Evolutionary conservation across 2,888 invertebrate genomes (phyloP).

Genomic region (Actias luna): DNA sequence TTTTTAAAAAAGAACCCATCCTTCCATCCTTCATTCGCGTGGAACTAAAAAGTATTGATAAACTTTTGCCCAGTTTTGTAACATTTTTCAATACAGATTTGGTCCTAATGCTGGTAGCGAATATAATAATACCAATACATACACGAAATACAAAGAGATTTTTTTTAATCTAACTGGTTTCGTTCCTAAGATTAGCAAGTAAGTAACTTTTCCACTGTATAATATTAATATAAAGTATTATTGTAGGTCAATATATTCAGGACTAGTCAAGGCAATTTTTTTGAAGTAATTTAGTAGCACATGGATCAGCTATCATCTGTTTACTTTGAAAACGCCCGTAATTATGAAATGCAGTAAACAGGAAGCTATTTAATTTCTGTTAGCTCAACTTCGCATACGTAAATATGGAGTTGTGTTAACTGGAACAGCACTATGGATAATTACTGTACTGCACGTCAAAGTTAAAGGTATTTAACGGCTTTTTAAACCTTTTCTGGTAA

Average conservation of each 20-base stretch:
- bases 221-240: neutral
- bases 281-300: neutral
- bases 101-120: no score
- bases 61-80: no score
- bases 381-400: conserved; percentile 11
- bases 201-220: no score
- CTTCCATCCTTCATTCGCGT: no score
- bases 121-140: no score
- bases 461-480: neutral
- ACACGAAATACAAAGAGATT: no score
- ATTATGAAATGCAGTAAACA: conserved; percentile 15
- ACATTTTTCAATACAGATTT: no score
- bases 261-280: neutral
- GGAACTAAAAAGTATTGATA: no score
- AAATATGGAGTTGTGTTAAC: conserved; percentile 4
- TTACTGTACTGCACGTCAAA: neutral
- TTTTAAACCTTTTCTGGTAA: neutral
- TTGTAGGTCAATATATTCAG: neutral
- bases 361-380: conserved; percentile 15
- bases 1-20: no score
- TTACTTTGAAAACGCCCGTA: conserved; percentile 11
- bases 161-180: no score
- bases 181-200: no score
- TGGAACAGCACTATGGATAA: neutral
- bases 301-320: neutral